These are phyloP conservation scores for Cybosia mesomella DNA, from an alignment of 2,888 invertebrate species.

Conservation along the genomic window DNA sequence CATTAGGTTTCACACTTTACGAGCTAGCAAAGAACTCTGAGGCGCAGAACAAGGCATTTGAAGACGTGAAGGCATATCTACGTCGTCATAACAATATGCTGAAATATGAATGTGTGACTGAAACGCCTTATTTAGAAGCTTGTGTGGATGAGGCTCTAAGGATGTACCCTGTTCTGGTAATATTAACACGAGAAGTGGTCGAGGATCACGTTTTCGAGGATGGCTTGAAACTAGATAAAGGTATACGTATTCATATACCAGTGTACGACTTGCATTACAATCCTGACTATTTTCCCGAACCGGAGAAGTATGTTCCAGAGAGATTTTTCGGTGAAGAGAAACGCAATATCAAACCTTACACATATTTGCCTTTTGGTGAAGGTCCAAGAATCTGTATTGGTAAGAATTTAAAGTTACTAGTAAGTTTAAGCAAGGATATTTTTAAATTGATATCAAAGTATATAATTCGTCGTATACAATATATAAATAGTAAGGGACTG, in stretches of 20 bases:
- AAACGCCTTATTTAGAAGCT: slow-evolving; percentile 62
- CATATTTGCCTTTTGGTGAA: slow-evolving; percentile 67
- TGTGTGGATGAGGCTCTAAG: slow-evolving; percentile 67
- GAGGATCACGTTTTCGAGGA: slow-evolving; percentile 67
- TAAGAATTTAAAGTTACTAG: slow-evolving; percentile 40
- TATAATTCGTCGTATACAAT: too few relatives aligned
- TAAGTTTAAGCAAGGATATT: too few relatives aligned
- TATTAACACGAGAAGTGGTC: slow-evolving; percentile 66
- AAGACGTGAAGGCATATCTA: slow-evolving; percentile 64
- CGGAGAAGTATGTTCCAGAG: slow-evolving; percentile 62
- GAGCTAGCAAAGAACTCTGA: slow-evolving; percentile 64
- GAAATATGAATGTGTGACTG: slow-evolving; percentile 58
- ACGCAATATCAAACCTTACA: slow-evolving; percentile 55
- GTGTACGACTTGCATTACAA: slow-evolving; percentile 66
- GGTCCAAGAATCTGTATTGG: slow-evolving; percentile 69
- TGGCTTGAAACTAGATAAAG: slow-evolving; percentile 65
- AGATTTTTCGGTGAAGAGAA: slow-evolving; percentile 60
- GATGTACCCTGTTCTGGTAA: slow-evolving; percentile 68
- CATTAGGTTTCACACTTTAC: slow-evolving; percentile 57
- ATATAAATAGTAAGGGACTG: too few relatives aligned
- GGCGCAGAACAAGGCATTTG: slow-evolving; percentile 52
- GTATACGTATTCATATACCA: slow-evolving; percentile 70
- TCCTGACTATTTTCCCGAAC: slow-evolving; percentile 61
- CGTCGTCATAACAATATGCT: slow-evolving; percentile 53
- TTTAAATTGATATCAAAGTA: too few relatives aligned